These are phyloP conservation scores for Meandrina meandrites DNA, from an alignment of 92 coral and sea anemone species.

Conservation along the genomic window DNA sequence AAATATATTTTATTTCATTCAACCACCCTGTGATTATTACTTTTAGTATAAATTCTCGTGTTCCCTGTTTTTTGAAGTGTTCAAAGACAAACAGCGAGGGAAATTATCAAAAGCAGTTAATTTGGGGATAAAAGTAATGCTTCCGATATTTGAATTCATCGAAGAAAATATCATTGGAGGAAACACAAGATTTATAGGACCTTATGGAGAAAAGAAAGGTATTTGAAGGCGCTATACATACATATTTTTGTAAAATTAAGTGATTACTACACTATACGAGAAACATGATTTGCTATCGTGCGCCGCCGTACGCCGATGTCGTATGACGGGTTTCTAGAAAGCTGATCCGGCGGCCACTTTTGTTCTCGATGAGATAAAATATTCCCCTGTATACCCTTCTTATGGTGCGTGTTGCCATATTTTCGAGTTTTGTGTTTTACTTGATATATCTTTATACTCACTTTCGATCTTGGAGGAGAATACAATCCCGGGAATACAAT, in stretches of 20 bases:
- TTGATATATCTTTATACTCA: background rate
- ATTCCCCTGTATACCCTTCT: background rate
- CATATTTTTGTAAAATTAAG: background rate
- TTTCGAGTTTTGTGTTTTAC: background rate
- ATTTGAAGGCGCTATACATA: background rate
- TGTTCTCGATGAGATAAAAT: background rate
- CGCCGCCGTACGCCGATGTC: background rate
- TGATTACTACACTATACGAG: background rate
- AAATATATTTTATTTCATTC: background rate
- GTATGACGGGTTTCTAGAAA: background rate
- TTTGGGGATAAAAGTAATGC: constrained; percentile 40
- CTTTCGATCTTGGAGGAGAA: no score
- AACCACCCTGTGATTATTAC: background rate
- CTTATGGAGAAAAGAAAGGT: constrained; percentile 79
- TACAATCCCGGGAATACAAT: no score
- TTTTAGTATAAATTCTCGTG: background rate
- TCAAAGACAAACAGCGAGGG: background rate
- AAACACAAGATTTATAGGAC: constrained; percentile 66
- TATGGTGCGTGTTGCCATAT: background rate
- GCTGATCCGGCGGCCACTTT: background rate
- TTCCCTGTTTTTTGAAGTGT: background rate
- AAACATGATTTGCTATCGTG: background rate
- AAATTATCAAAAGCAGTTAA: background rate
- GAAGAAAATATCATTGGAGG: constrained; percentile 72
- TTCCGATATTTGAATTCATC: constrained; percentile 70